Base-by-base conservation (phyloP, 2,888 invertebrate species). In the Phania funesta region DNA sequence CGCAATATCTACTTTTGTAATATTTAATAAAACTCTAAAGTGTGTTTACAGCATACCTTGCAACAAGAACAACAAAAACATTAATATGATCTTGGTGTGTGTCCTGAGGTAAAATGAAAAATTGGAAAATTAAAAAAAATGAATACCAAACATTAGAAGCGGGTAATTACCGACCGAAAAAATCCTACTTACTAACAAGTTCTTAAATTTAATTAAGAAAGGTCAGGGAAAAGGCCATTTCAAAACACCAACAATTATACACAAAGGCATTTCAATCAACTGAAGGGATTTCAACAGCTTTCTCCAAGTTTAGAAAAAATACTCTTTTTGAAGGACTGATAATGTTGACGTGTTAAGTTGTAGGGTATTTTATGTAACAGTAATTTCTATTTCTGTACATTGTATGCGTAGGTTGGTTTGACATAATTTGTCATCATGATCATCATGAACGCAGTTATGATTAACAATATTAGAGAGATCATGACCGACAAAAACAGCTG, bases 321-420 rank as follows among this genome's bases (percentile, higher is more conserved):
- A 35, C 9, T 13, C 3, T 35, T 6, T 13, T 2, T 3, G 1
- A 13, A n/a, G 11, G 16, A 4, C 2, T 1, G 13, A 5, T 5
- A 7, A 2, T 16, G 3, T 16, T 3, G n/a, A 44, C 6, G 5
- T 3, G 18, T 44, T 8, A 9, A 35, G 2, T 0, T 58, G 56
- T 58, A 76, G 75, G 50, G 75, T 60, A 44, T 13, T 22, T 8
- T 5, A 41, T 0, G 9, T 7, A 11, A 13, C 18, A 22, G 29
- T 41, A 64, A 44, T 41, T 32, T 22, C 29, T 9, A 2, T 38
- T 29, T 24, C 9, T 26, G 35, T 20, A 22, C 1, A 35, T 44
- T 68, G 56, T 35, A 32, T 74, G 81, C 64, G 81, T 81, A 64
- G 81, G 81, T 46, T 64, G 73, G 13, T 44, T 68, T 81, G 68